Conservation (phyloP, 2,797 vertebrate species). For the Coccyzus lansbergi region DNA sequence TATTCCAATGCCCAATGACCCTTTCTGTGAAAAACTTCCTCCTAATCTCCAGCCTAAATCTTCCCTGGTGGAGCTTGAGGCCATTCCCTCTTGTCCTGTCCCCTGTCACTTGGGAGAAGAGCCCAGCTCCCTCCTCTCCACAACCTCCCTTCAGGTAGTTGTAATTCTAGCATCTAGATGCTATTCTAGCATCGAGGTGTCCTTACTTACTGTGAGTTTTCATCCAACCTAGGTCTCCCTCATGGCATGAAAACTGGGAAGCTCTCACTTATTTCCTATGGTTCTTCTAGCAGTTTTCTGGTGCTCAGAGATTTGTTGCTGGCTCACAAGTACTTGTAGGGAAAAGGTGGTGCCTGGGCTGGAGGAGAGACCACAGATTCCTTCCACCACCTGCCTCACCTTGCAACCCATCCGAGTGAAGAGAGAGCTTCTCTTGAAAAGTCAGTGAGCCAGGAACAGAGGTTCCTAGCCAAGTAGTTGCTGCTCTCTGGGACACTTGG, state of each 20-base stretch:
- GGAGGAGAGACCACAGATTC: not conserved
- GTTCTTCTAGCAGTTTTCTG: not conserved
- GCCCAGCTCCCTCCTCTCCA: too few species aligned
- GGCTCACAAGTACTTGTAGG: not conserved
- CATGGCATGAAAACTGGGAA: not conserved
- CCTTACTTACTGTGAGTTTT: not conserved
- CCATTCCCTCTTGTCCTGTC: too few species aligned
- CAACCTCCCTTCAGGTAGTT: too few species aligned
- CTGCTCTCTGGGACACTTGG: not conserved
- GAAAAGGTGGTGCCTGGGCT: not conserved
- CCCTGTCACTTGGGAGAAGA: too few species aligned
- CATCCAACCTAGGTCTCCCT: not conserved
- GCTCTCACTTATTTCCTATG: not conserved
- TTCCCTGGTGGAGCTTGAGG: too few species aligned
- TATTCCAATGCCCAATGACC: too few species aligned
- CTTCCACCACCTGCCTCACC: not conserved
- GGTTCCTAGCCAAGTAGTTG: not conserved
- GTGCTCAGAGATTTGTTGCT: not conserved
- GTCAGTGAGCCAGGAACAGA: not conserved
- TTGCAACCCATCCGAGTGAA: not conserved
- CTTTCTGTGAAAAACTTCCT: too few species aligned
- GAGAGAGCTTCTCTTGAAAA: not conserved
- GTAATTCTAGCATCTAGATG: too few species aligned
- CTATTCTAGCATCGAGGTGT: not conserved
- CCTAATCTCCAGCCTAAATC: too few species aligned